Conservation (phyloP, 2,113 vertebrate species). For the Oenanthe melanoleuca region DNA sequence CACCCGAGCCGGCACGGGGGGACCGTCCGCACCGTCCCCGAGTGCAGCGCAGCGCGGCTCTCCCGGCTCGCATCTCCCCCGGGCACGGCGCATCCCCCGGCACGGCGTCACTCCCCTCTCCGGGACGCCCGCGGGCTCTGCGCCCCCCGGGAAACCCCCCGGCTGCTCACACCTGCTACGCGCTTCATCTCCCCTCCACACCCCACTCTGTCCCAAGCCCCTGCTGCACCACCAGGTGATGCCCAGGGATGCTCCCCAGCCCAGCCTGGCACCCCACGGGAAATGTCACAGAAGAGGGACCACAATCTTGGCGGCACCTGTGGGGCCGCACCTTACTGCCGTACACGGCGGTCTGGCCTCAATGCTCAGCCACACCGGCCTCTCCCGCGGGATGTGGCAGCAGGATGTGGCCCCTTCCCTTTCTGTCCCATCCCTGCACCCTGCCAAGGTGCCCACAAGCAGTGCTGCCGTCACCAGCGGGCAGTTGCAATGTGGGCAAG, state of each 20-base stretch:
- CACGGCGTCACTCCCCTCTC: not conserved
- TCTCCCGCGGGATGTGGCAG: not conserved
- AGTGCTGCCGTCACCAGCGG: fast-evolving
- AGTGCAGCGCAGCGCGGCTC: not conserved
- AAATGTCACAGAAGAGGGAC: not conserved
- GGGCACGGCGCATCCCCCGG: not conserved
- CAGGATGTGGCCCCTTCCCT: not conserved
- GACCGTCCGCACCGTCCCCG: not conserved
- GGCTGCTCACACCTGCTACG: not conserved
- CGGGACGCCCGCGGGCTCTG: not conserved
- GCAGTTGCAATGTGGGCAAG: not conserved
- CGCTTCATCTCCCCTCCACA: not conserved
- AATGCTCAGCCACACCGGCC: not conserved
- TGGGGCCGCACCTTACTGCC: not conserved
- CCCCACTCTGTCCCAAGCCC: fast-evolving
- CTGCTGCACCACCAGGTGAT: not conserved
- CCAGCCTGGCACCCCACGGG: not conserved
- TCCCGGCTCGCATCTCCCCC: not conserved
- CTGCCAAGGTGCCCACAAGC: not conserved
- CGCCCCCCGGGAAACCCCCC: not conserved
- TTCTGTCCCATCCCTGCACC: not conserved
- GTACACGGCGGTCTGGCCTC: not conserved
- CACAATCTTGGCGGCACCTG: not conserved
- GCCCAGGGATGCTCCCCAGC: not conserved
- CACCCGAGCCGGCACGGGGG: not conserved